Conservation (phyloP, 2,113 vertebrate species). For the Trogon surrucura region DNA sequence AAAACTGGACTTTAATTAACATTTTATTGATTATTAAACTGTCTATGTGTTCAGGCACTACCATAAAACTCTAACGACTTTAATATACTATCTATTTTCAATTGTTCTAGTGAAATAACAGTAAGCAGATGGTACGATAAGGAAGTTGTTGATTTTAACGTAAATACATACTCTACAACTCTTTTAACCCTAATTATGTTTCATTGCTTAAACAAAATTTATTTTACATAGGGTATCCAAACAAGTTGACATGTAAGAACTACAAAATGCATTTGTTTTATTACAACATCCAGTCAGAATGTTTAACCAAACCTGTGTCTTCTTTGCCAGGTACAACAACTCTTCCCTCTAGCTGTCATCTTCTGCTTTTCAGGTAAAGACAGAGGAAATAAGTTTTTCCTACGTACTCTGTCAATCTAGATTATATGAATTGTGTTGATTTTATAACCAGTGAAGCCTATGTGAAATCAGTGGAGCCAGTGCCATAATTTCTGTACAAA, state of each 20-base stretch:
- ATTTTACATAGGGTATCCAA: not conserved
- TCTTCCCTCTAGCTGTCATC: not conserved
- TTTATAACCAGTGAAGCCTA: not conserved
- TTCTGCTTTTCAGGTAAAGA: not conserved
- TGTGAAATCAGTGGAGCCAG: not conserved
- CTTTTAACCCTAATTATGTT: not conserved
- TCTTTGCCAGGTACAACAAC: not conserved
- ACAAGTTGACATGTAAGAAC: not conserved
- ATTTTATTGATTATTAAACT: slow-evolving; percentile 9
- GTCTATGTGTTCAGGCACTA: not conserved
- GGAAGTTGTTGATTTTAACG: not conserved
- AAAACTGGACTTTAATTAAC: not conserved
- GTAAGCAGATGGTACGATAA: not conserved
- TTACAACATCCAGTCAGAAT: not conserved
- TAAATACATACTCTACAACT: not conserved
- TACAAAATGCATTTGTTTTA: not conserved
- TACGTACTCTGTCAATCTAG: not conserved
- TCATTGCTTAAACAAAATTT: not conserved
- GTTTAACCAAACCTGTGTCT: not conserved
- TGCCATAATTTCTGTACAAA: not conserved
- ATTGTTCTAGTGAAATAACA: not conserved
- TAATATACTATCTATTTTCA: not conserved
- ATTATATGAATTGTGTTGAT: not conserved
- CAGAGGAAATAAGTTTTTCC: not conserved
- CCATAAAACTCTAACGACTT: not conserved